Conservation (phyloP, 2,797 vertebrate genomes). For the Pseudopleuronectes americanus region DNA sequence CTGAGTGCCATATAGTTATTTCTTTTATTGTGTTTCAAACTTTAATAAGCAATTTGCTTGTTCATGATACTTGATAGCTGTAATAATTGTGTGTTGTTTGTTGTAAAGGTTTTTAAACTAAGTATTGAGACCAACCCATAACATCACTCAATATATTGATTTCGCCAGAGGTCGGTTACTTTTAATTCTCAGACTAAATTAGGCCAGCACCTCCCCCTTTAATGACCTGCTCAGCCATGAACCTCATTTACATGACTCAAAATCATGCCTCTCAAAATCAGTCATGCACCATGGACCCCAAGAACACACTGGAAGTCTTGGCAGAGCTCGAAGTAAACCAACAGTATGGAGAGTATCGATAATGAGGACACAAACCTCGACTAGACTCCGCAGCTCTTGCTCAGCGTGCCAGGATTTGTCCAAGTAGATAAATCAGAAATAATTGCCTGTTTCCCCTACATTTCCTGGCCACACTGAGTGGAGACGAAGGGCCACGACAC, state of each 20-base stretch:
- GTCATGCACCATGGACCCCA: slow-evolving; percentile 47
- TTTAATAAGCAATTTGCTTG: background rate
- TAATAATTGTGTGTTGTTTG: background rate
- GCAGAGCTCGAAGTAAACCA: slow-evolving; percentile 65
- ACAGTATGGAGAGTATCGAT: slow-evolving; percentile 74
- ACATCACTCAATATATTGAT: slow-evolving; percentile 10
- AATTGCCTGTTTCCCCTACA: slow-evolving; percentile 77
- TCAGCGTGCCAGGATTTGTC: slow-evolving; percentile 80
- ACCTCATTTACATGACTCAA: slow-evolving; percentile 68
- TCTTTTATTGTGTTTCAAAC: no score
- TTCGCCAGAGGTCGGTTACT: slow-evolving; percentile 21
- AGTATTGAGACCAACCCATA: slow-evolving; percentile 1
- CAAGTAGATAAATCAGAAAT: slow-evolving; percentile 85
- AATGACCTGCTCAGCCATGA: slow-evolving; percentile 66
- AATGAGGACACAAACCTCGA: slow-evolving; percentile 79
- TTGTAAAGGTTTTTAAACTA: background rate
- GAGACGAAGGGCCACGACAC: slow-evolving; percentile 67
- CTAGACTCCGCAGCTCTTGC: slow-evolving; percentile 66
- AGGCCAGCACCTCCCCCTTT: slow-evolving; percentile 41
- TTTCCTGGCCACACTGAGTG: slow-evolving; percentile 62
- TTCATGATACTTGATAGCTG: background rate
- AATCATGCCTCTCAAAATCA: slow-evolving; percentile 57
- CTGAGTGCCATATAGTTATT: no score
- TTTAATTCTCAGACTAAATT: slow-evolving; percentile 49
- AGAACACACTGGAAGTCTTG: slow-evolving; percentile 60